Evolutionary conservation across 2,797 vertebrate genomes (phyloP), one percentile per base, ranked within the genome.

Genomic region (Lithobates sylvaticus): DNA sequence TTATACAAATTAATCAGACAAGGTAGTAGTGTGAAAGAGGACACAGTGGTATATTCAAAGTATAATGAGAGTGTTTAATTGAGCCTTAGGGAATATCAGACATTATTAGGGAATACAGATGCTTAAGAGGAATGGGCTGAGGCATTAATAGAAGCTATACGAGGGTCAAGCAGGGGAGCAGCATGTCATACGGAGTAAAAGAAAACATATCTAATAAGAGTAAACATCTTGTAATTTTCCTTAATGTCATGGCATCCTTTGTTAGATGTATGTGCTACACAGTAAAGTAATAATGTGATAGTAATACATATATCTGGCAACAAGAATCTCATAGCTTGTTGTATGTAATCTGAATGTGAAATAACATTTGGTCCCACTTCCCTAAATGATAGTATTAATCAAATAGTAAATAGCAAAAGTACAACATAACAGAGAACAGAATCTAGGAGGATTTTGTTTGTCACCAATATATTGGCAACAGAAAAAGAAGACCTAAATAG

Each of bases 161-260:
- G 73, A 58, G 58, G 81, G 81, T 83, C 81, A 83, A 83, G 54
- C n/a, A 44, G n/a, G 72, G 26, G 72, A 74, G 72, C 81, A 81
- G 58, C 71, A 32, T 73, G 79, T 81, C 79, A 39, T 29, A 29
- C 71, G 39, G 69, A 81, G 47, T 81, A 58, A 81, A 70, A 81
- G 58, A 81, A 61, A 42, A 81, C 34, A 64, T 34, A 64, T 73
- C 50, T 61, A 81, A 81, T 71, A 70, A 71, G 64, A 18, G 68
- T 81, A 81, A 81, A 81, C 79, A 81, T 42, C 79, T 72, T 81
- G 79, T 81, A 73, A 81, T 81, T 80, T 39, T 32, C 79, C 54
- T 58, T 81, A 81, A 81, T 81, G 79, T 81, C 69, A 81, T 29
- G 36, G 79, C 79, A 81, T 50, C 34, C 79, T 61, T 73, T 72